phyloP scores from a whole-genome alignment of 2,113 vertebrate species.

The Talpa occidentalis region DNA sequence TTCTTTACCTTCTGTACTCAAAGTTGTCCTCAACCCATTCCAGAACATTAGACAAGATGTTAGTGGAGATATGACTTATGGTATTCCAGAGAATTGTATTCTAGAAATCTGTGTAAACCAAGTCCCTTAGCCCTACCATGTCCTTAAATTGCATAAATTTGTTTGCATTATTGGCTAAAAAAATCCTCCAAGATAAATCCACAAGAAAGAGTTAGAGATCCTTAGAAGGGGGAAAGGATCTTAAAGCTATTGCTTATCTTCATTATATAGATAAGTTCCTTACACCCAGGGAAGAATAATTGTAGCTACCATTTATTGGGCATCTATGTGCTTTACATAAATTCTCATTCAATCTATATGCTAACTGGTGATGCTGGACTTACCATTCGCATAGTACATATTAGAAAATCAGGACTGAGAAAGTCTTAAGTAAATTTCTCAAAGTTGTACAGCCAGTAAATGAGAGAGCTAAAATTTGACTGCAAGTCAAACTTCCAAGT shows the following conservation, averaged over 20 bases:
- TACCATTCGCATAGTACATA: background rate
- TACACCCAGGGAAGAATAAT: background rate
- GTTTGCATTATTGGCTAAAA: background rate
- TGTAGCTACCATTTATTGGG: background rate
- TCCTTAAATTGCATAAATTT: background rate
- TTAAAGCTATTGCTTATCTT: background rate
- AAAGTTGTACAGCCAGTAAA: background rate
- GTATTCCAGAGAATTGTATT: background rate
- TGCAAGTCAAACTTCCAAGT: background rate
- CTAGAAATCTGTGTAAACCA: background rate
- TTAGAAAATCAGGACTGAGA: background rate
- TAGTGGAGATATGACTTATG: background rate
- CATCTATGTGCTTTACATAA: background rate
- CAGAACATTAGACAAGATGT: background rate
- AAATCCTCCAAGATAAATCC: slow-evolving; percentile 4
- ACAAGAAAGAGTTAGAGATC: background rate
- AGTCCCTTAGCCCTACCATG: background rate
- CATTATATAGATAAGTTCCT: background rate
- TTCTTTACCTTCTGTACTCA: background rate
- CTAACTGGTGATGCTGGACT: background rate
- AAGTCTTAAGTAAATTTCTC: background rate
- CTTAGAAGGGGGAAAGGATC: background rate
- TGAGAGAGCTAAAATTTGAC: background rate
- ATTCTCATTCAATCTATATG: background rate
- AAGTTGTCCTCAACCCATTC: background rate